Evolutionary conservation across 2,888 invertebrate species (phyloP).

Genomic region (Metopia argyrocephala): DNA sequence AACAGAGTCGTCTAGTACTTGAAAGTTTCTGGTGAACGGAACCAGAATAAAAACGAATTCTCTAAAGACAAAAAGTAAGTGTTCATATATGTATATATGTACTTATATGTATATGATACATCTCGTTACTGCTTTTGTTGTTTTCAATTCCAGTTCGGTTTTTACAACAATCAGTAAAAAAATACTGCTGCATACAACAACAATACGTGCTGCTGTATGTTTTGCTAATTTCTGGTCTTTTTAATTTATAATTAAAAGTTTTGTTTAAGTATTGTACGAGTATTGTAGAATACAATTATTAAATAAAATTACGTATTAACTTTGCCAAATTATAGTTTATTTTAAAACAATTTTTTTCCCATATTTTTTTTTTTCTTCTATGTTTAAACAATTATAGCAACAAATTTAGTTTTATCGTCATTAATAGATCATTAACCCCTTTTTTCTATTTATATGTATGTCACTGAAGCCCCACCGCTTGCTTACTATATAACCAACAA

Average conservation of each 20-base stretch:
- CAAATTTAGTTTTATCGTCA: slow-evolving; percentile 34
- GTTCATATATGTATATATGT: background rate
- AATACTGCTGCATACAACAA: slow-evolving; percentile 28
- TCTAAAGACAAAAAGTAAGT: slow-evolving; percentile 23
- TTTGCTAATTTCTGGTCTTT: background rate
- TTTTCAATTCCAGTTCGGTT: slow-evolving; percentile 4
- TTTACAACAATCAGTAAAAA: slow-evolving; percentile 43
- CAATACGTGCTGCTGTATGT: background rate
- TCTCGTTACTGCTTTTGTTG: slow-evolving; percentile 30
- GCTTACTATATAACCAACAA: background rate
- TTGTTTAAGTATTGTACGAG: background rate
- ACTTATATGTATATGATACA: slow-evolving; percentile 1
- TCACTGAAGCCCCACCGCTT: slow-evolving; percentile 14
- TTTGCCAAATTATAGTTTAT: background rate
- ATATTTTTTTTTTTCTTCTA: slow-evolving; percentile 14
- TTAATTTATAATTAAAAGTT: background rate
- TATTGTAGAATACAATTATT: background rate
- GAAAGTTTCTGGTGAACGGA: slow-evolving; percentile 25
- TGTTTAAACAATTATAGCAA: background rate
- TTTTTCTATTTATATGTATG: slow-evolving; percentile 22
- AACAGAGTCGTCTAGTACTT: slow-evolving; percentile 3
- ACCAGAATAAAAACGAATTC: slow-evolving; percentile 13
- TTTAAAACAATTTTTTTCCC: slow-evolving; percentile 6
- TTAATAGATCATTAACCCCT: slow-evolving; percentile 61
- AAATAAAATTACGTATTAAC: background rate